phyloP scores from a whole-genome alignment of 1,140 invertebrate genomes.

The Caenorhabditis inopinata region DNA sequence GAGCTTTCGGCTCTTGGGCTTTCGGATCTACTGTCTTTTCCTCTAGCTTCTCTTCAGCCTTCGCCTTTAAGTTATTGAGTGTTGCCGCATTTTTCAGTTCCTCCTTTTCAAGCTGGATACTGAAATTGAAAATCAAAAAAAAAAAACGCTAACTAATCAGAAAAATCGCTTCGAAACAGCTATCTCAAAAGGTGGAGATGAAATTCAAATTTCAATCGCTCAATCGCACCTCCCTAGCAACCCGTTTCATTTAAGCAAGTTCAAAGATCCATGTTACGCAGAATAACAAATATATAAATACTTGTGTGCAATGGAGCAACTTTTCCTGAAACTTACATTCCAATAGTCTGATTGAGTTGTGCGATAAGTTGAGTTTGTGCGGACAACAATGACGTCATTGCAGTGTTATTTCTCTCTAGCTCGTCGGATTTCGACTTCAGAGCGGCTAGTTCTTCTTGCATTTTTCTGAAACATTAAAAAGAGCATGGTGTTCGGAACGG shows the following conservation, averaged over 20 bases:
- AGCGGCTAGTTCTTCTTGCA: neutral
- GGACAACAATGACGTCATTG: neutral
- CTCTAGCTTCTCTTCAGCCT: neutral
- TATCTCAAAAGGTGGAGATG: no score
- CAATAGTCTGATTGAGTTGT: conserved; percentile 14
- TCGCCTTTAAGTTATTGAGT: neutral
- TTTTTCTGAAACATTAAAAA: conserved; percentile 25
- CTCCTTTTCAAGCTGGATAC: neutral
- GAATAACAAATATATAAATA: no score
- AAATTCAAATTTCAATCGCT: no score
- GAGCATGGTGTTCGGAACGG: no score
- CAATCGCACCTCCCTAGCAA: no score
- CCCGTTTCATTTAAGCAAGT: no score
- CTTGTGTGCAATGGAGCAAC: neutral
- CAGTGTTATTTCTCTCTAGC: neutral
- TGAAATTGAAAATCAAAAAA: neutral
- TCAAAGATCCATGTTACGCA: no score
- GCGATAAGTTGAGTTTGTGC: neutral
- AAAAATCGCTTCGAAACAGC: no score
- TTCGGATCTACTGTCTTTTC: no score
- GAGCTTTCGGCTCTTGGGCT: neutral
- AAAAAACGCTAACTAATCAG: no score
- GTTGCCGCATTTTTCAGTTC: neutral
- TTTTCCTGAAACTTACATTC: neutral
- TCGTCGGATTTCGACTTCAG: neutral